phyloP scores from a whole-genome alignment of 2,797 vertebrate genomes.

The Tachyglossus aculeatus region DNA sequence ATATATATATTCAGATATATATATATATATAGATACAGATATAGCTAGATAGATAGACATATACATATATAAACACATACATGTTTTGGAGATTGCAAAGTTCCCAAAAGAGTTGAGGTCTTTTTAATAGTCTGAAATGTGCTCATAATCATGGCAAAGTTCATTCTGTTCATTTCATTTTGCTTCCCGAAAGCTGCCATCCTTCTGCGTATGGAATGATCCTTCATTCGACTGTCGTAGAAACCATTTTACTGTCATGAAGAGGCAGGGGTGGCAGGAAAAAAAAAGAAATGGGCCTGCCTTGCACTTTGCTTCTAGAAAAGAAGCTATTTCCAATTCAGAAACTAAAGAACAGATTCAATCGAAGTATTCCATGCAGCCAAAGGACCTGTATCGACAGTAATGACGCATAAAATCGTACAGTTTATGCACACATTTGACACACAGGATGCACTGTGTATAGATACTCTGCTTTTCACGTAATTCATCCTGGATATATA shows the following conservation, averaged over 20 bases:
- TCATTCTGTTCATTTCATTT: slow-evolving; percentile 55
- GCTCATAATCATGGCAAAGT: slow-evolving; percentile 57
- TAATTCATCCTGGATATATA: slow-evolving; percentile 42
- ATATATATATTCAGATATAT: neutral
- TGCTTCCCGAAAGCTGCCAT: slow-evolving; percentile 50
- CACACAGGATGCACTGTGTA: slow-evolving; percentile 44
- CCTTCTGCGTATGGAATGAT: slow-evolving; percentile 49
- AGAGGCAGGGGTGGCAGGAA: slow-evolving; percentile 23
- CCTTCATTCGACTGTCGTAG: slow-evolving; percentile 46
- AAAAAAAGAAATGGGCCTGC: slow-evolving; percentile 18
- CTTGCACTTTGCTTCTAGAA: neutral
- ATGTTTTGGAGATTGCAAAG: slow-evolving; percentile 28
- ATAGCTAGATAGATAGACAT: neutral
- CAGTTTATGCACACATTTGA: slow-evolving; percentile 29
- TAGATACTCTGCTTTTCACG: slow-evolving; percentile 54
- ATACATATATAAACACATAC: slow-evolving; percentile 14
- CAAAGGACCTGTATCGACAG: slow-evolving; percentile 25
- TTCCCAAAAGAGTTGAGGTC: slow-evolving; percentile 25
- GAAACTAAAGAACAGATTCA: slow-evolving; percentile 29
- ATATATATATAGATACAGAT: neutral
- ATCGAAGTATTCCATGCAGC: slow-evolving; percentile 21
- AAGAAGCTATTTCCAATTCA: slow-evolving; percentile 26
- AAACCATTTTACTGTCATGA: slow-evolving; percentile 26
- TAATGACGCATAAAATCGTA: slow-evolving; percentile 5
- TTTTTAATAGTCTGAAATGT: slow-evolving; percentile 45